Conservation (phyloP, 2,888 invertebrate species). For the Macroteleia sp. region DNA sequence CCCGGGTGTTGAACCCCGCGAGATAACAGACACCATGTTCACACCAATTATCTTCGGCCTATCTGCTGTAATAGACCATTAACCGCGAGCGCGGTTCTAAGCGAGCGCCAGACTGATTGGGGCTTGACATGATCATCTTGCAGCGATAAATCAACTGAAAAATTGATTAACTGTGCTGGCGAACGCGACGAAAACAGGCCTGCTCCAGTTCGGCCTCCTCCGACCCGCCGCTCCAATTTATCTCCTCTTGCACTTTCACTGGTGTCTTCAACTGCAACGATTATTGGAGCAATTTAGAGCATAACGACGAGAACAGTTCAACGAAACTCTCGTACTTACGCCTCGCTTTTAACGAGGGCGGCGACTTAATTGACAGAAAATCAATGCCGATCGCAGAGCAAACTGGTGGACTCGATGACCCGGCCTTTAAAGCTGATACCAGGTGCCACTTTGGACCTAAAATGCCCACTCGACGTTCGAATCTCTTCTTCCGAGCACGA, state of each 20-base stretch:
- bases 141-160: slow-evolving; percentile 16
- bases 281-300: too few species aligned
- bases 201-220: too few species aligned
- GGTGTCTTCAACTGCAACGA: too few species aligned
- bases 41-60: slow-evolving; percentile 19
- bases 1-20: slow-evolving; percentile 2
- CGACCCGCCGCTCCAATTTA: too few species aligned
- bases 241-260: too few species aligned
- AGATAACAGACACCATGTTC: slow-evolving; percentile 3
- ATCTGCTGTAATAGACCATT: slow-evolving; percentile 12
- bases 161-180: slow-evolving; percentile 20
- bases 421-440: too few species aligned
- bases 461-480: too few species aligned
- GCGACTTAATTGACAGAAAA: slow-evolving; percentile 21
- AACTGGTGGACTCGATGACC: background rate
- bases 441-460: too few species aligned
- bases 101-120: slow-evolving; percentile 15
- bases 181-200: too few species aligned
- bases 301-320: background rate
- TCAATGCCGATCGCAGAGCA: background rate
- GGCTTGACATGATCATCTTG: slow-evolving; percentile 24
- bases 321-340: background rate
- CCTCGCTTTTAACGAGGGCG: slow-evolving; percentile 17
- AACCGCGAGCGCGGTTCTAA: slow-evolving; percentile 14
- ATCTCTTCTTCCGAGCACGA: too few species aligned